A percentile compares a stretch with the other conserved stretches of the same genome.
phyloP scores from a whole-genome alignment of 2,797 vertebrate species.

The Microctenopoma stevenorrisi region DNA sequence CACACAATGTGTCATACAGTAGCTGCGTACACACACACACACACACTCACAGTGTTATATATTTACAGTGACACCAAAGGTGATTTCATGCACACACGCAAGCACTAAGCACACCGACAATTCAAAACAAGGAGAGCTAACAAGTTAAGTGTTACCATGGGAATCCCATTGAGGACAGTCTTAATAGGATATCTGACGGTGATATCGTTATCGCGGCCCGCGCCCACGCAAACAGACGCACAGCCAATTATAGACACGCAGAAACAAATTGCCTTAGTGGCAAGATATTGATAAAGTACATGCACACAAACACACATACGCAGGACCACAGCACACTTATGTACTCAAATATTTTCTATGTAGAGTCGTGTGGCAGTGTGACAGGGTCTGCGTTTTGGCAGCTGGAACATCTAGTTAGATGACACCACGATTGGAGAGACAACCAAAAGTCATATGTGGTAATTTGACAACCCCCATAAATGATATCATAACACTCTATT shows the following conservation, averaged over 20 bases:
- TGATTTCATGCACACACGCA: neutral
- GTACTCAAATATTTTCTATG: neutral
- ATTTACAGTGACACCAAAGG: constrained; percentile 31
- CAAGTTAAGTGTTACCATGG: constrained; percentile 53
- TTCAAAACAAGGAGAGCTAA: constrained; percentile 29
- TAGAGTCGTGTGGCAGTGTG: constrained; percentile 15
- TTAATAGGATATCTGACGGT: constrained; percentile 53
- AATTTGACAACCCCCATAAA: constrained; percentile 64
- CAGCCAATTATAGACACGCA: constrained; percentile 47
- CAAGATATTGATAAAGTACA: constrained; percentile 35
- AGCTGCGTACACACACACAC: constrained; percentile 1
- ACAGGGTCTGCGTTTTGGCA: constrained; percentile 9
- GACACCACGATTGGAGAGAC: constrained; percentile 44
- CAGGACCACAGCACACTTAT: neutral
- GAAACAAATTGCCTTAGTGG: constrained; percentile 23
- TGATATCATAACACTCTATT: constrained; percentile 45
- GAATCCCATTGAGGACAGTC: constrained; percentile 48
- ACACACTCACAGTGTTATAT: constrained; percentile 8
- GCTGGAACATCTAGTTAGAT: constrained; percentile 37
- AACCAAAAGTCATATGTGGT: constrained; percentile 41
- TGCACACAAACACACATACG: neutral
- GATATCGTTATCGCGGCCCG: constrained; percentile 58
- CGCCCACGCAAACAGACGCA: constrained; percentile 8
- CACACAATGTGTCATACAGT: constrained; percentile 26
- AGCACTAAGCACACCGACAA: constrained; percentile 16